Base-by-base conservation (phyloP, 2,888 invertebrate species). In the Tetranychus piercei region DNA sequence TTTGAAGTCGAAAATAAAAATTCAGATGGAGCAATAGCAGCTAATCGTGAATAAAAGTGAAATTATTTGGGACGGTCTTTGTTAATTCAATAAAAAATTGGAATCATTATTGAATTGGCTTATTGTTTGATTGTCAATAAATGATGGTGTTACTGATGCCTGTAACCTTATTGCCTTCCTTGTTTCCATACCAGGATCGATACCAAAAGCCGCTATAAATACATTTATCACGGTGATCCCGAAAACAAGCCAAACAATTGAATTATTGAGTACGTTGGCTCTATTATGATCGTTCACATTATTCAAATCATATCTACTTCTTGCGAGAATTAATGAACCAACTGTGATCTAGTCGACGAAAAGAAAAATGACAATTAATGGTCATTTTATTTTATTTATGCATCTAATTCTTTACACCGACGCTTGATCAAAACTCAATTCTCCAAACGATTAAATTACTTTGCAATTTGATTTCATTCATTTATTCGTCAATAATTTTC, bases 131-230 rank as follows among this genome's bases (percentile, higher is more conserved):
- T 55, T 55, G 9, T 9, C 15, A 15, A 55, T 55, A 1, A 15
- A 9, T 15, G 55, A 55, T 55, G 55, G 15, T 55, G 55, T 55
- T 34, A 34, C 34, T 55, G 55, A 55, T 55, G 55, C 55, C 15
- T 55, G 55, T 55, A 55, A 55, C 11, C 55, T 9, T 15, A 55
- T 55, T 9, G 15, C 55, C 15, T 55, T 55, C 6, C 55, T 55
- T 55, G 55, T 15, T 9, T 55, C 69, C 20, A 20, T 70, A 45
- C 69, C 70, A 0, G 77, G 78, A 11, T 76, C 74, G 67, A 79
- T 77, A 44, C 90, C 90, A 81, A 91, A 90, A 72, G 89, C 88
- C 45, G 89, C 88, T 78, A 90, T 89, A 73, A 91, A 84, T 44
- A 90, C 84, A 82, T 91, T 91, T 71, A 90, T 82, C 71, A 87